Evolutionary conservation across 1,140 invertebrate genomes (phyloP), one percentile per base, ranked within the genome.

Genomic region (Phortica variegata): DNA sequence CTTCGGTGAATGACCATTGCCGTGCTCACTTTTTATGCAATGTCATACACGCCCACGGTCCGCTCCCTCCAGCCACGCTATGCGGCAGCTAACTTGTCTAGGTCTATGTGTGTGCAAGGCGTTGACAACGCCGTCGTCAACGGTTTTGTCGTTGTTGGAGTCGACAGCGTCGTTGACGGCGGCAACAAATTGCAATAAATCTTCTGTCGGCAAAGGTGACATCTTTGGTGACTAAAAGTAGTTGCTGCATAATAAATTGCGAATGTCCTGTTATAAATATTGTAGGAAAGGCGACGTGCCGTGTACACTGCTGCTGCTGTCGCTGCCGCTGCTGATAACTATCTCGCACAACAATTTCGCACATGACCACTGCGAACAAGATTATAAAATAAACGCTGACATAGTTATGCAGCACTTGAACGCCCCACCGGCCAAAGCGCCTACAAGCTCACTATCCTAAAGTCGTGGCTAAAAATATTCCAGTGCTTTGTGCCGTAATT

Each of bases 221-320:
- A 69, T 61, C 65, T 55, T 59, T 69, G 65, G 58, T 56, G 65
- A 68, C 49, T 61, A 45, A 56, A 60, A 58, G 43, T 47, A 45
- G 51, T 47, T 54, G 54, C 52, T 65, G 65, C 65, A 69, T 65
- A 69, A 69, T 69, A 69, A 69, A 69, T 69, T 69, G 61, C 58
- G 65, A 49, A 47, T 51, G 45, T 61, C 57, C 58, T 58, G 61
- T 65, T 69, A 69, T 69, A 69, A 70, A 69, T 69, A 69, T 61
- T 49, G 56, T 37, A 51, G 31, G 41, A 21, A 26, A 18, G 18
- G 17, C 38, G 32, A 41, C 18, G 34, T 36, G n/a, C 43, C 31
- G 16, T 21, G 18, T 10, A 7, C 18, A 5, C 18, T 17, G 3
- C 9, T 10, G 12, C 16, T 33, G 20, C 21, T 42, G 45, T 45